Evolutionary conservation across 2,888 invertebrate genomes (phyloP).

Genomic region (Protophormia terraenovae): DNA sequence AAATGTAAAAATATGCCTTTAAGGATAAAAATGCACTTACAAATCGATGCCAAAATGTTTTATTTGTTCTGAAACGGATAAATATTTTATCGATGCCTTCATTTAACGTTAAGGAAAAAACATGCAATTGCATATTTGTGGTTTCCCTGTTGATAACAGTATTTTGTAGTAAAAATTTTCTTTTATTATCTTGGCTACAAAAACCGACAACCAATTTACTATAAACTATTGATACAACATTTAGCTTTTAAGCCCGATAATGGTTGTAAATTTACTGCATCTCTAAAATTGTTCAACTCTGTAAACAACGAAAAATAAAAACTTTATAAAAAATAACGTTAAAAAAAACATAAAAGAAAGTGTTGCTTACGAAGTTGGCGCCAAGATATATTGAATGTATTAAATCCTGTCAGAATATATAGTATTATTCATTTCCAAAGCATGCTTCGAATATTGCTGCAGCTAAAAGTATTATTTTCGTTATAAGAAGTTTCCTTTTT

Average conservation of each 20-base stretch:
- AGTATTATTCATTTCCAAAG: slow-evolving; percentile 73
- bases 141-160: too few species aligned
- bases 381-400: slow-evolving; percentile 77
- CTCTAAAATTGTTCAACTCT: slow-evolving; percentile 3
- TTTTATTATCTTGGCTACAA: not conserved
- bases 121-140: too few species aligned
- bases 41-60: too few species aligned
- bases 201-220: slow-evolving; percentile 12
- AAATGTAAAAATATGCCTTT: too few species aligned
- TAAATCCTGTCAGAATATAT: slow-evolving; percentile 77
- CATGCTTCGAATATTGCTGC: slow-evolving; percentile 36
- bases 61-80: too few species aligned
- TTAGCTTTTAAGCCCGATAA: slow-evolving; percentile 33
- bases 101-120: too few species aligned
- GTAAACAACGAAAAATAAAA: not conserved
- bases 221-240: slow-evolving; percentile 32
- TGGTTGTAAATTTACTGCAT: slow-evolving; percentile 40
- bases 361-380: slow-evolving; percentile 38
- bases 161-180: too few species aligned
- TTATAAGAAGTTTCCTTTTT: not conserved
- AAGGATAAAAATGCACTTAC: too few species aligned
- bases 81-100: too few species aligned
- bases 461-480: too few species aligned
- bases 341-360: slow-evolving; percentile 39
- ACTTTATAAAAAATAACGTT: not conserved